Evolutionary conservation across 2,113 vertebrate species (phyloP), one percentile per base, ranked within the genome.

Genomic region (Callipepla squamata): DNA sequence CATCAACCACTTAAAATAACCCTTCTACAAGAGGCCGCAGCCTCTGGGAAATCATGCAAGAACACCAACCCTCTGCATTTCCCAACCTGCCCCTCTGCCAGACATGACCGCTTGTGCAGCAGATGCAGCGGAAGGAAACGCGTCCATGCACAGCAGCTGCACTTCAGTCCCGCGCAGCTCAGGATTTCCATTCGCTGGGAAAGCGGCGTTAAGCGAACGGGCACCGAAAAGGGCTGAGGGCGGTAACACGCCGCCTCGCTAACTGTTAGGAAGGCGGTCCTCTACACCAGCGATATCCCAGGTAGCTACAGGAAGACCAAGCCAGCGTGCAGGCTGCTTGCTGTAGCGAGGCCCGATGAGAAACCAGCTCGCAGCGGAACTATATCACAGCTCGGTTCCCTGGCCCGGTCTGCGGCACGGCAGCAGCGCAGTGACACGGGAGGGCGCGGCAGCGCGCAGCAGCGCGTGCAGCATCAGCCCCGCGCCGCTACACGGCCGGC

Each of bases 381-480:
- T 87, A 4, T 14, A 36, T 22, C 40, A 34, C 44, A 70, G 50
- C 22, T 55, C 11, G 10, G 36, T 26, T 85, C 62, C 53, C 58
- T 3, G n/a, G 55, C 67, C 28, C 1, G 3, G n/a, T 66, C 47
- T 0, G 0, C 10, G 21, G 51, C 55, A 51, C 68, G 30, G 58
- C n/a, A 75, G 50, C 0, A 5, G 10, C n/a, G 23, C 14, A 9
- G 36, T 17, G 55, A 25, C 21, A 63, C 4, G 58, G 44, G 0
- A 20, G 18, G 20, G 40, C 65, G 0, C 13, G n/a, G 34, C 0
- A 51, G 26, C 25, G 8, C 0, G 72, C 53, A 13, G 65, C 19
- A 61, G 11, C 6, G 45, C 14, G 14, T 53, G 36, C 40, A 50
- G 14, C 0, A 0, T 75, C 34, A 34, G 34, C 55, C 10, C 0